Base-by-base conservation (phyloP, 53 echinoderm and acorn worm species). In the Henricia sp. region DNA sequence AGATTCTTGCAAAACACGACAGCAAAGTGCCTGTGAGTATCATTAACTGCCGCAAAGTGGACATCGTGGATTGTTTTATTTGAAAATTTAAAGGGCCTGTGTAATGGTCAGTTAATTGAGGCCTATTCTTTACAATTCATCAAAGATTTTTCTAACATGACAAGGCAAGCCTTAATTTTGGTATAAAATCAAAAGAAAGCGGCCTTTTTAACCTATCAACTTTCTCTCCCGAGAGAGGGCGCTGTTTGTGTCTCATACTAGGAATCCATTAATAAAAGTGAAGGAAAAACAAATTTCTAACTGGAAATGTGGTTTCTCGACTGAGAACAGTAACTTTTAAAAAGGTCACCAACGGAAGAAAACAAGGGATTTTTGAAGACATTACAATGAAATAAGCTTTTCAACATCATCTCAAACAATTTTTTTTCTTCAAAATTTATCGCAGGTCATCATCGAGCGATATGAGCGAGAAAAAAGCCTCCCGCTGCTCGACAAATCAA, bases 1-100 rank as follows among this genome's bases (percentile, higher is more conserved):
- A 95, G 40, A 95, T 95, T 26, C 88, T 91, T 10, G 70, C 68
- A 4, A 92, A 93, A 52, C 93, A 95, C 67, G 86, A 86, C 41
- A 88, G 86, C 72, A 95, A 95, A 83, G 86, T 95, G 63, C 95
- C 95, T 14, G 95, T 95, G 68, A 93, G 93, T 95, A 88, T n/a
- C 9, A 44, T 19, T 13, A 16, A 53, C 19, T 5, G 21, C 17
- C 21, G 19, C 3, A 21, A 3, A 9, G 44, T 44, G n/a, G n/a
- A n/a, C n/a, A 6, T 44, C 44, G 13, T 44, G 6, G 6, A 44
- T 9, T 6, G 44, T 13, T 44, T 44, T 44, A 6, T 9, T 13
- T 44, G 6, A 44, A 6, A 44, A 6, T 9, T 9, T 9, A 6
- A 13, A 44, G 13, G 13, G 44, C 44, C 13, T 44, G 13, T 13